Evolutionary conservation across 2,113 vertebrate species (phyloP), one percentile per base, ranked within the genome.

Genomic region (Mastomys coucha): DNA sequence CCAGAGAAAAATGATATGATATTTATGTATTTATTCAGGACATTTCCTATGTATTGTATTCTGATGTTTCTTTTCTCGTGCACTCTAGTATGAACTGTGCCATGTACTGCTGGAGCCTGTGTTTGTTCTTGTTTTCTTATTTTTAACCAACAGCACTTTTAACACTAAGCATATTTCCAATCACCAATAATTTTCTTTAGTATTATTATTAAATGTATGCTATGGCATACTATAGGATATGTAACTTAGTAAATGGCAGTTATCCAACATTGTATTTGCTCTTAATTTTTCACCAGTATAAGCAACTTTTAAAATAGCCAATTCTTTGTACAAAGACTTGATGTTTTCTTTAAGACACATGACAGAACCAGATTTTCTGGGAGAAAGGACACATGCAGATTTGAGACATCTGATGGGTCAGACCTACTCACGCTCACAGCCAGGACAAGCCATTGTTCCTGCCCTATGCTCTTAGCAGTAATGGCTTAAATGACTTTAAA

Each of bases 281-380:
- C 89, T 89, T 24, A 91, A 94, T 69, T 95, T 82, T 91, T 91
- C 65, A 91, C 17, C 70, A 93, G 53, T 53, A 87, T 39, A 90
- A 92, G 49, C 2, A 87, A 63, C 5, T 45, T n/a, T 70, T 65
- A 72, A 45, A 70, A 85, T 1, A 84, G 45, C 36, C 76, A 84
- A 91, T 22, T 69, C 67, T 97, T 80, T 92, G 12, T 51, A 81
- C 22, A 63, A 75, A 91, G 72, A 78, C 39, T 91, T 81, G 58
- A 67, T 19, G 49, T 20, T 63, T 93, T 96, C 89, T 39, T 94
- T 97, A 94, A 93, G 80, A 88, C 88, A 81, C 58, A 82, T 39
- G 28, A 80, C 67, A 56, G 24, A 69, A 73, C 31, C 28, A 80
- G 31, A 63, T 84, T 26, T 65, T 69, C 51, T 63, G n/a, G 70